These are phyloP conservation scores for Watsonalla binaria DNA, from an alignment of 2,888 invertebrate genomes.

Conservation along the genomic window DNA sequence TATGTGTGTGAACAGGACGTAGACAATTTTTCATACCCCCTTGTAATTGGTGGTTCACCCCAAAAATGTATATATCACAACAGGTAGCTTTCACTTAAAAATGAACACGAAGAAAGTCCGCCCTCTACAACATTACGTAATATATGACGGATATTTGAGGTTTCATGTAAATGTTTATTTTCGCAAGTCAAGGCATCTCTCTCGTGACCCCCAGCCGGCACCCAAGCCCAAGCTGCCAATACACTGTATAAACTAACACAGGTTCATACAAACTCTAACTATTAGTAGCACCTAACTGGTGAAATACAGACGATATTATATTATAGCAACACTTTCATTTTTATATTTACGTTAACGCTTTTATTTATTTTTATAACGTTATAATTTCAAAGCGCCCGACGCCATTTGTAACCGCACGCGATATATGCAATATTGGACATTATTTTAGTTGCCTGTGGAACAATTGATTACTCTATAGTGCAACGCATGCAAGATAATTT, in stretches of 20 bases:
- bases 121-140: too few species aligned
- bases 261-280: conserved; percentile 43
- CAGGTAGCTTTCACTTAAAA: too few species aligned
- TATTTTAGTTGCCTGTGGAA: neutral
- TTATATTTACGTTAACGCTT: conserved; percentile 22
- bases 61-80: too few species aligned
- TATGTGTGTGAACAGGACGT: too few species aligned
- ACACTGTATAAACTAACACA: conserved; percentile 17
- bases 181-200: neutral
- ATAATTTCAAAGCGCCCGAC: conserved; percentile 1
- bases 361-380: conserved; percentile 8
- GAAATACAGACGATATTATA: conserved; percentile 38
- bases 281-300: conserved; percentile 72
- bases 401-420: conserved; percentile 9
- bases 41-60: too few species aligned
- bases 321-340: conserved; percentile 43
- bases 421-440: too few species aligned
- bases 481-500: too few species aligned
- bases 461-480: too few species aligned
- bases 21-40: too few species aligned
- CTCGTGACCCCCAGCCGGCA: neutral
- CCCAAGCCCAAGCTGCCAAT: conserved; percentile 36
- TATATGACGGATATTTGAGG: too few species aligned
- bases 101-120: too few species aligned
- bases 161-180: too few species aligned